phyloP scores from a whole-genome alignment of 2,113 vertebrate genomes.

The Ailurus styani region DNA sequence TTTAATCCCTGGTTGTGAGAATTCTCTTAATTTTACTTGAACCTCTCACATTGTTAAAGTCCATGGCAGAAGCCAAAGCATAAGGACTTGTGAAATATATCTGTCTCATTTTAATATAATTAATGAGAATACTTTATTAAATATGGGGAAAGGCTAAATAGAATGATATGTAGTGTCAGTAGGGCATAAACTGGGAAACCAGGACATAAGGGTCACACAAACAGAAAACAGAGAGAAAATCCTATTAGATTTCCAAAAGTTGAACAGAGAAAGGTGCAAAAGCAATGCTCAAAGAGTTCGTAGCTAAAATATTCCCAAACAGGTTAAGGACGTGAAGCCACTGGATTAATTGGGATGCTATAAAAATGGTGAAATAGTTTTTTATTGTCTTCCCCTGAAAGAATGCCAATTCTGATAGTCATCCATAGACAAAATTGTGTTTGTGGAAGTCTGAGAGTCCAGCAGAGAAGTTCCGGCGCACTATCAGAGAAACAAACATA shows the following conservation, averaged over 20 bases:
- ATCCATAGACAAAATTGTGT: not conserved
- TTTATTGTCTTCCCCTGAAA: not conserved
- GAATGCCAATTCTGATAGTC: not conserved
- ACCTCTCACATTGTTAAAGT: not conserved
- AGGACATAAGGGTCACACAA: not conserved
- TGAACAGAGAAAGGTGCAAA: not conserved
- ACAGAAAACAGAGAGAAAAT: not conserved
- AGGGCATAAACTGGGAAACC: not conserved
- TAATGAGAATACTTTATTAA: not conserved
- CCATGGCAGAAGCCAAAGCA: not conserved
- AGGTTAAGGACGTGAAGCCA: not conserved
- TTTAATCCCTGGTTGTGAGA: not conserved
- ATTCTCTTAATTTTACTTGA: not conserved
- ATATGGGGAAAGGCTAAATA: not conserved
- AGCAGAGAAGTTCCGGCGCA: not conserved
- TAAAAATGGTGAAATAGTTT: not conserved
- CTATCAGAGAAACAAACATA: too few relatives aligned
- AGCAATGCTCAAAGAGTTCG: not conserved
- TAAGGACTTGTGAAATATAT: not conserved
- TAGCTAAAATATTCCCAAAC: not conserved
- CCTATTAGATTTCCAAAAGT: not conserved
- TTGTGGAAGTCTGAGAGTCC: not conserved
- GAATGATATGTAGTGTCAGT: not conserved
- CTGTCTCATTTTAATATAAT: not conserved
- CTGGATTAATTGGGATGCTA: not conserved